phyloP scores from a whole-genome alignment of 1,140 invertebrate genomes.

The Ceratitis capitata region DNA sequence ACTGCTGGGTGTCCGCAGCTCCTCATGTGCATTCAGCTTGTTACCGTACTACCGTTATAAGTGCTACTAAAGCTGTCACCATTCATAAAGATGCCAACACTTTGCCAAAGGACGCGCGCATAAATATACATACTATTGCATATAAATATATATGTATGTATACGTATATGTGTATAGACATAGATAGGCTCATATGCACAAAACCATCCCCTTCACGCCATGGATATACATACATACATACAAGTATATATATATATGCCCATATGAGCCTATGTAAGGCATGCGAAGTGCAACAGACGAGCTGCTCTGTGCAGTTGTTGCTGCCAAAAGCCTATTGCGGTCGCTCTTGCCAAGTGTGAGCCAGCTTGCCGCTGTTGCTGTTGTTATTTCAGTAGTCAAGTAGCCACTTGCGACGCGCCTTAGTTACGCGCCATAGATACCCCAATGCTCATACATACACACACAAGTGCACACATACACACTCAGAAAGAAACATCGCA shows the following conservation, averaged over 20 bases:
- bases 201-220: not conserved
- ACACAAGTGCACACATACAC: not conserved
- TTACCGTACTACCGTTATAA: not conserved
- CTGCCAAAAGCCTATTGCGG: not conserved
- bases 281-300: not conserved
- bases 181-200: not conserved
- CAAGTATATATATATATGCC: not conserved
- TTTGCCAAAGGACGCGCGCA: constrained; percentile 19
- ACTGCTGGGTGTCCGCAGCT: not conserved
- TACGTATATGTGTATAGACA: not conserved
- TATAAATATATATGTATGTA: not conserved
- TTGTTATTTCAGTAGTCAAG: constrained; percentile 16
- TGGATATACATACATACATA: not conserved
- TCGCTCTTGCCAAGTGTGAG: not conserved
- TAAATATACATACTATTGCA: too few species aligned
- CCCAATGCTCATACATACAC: not conserved
- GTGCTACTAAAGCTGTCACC: constrained; percentile 40
- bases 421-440: not conserved
- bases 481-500: not conserved
- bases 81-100: constrained; percentile 40
- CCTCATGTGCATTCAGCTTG: not conserved
- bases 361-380: constrained; percentile 10
- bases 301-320: not conserved
- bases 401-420: constrained; percentile 17
- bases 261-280: too few species aligned